A percentile compares a stretch with the other conserved stretches of the same genome.
Conservation (phyloP, 2,113 vertebrate species). For the Cyprinodon brontotheroides region DNA sequence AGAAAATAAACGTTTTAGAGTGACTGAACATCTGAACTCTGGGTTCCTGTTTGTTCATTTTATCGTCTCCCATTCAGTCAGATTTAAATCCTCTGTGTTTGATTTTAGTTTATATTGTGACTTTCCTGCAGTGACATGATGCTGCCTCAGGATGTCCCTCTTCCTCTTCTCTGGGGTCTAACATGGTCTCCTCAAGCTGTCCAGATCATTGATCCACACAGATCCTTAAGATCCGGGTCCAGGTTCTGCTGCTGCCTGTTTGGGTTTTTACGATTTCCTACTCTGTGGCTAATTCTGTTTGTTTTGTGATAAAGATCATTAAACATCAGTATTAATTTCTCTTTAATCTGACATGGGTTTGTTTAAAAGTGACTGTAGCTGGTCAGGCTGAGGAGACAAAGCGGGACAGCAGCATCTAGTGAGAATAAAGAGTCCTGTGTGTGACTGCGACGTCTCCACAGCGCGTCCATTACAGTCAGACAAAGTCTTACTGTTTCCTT, state of each 20-base stretch:
- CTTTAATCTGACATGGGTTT: not conserved
- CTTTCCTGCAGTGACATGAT: not conserved
- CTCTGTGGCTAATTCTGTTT: not conserved
- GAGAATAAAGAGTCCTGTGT: slow-evolving; percentile 40
- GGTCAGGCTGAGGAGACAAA: not conserved
- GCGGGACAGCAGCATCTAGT: not conserved
- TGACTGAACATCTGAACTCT: too few species aligned
- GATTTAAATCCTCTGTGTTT: too few species aligned
- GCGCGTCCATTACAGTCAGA: slow-evolving; percentile 2
- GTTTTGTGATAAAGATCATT: not conserved
- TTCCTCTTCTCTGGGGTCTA: not conserved
- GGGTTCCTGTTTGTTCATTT: too few species aligned
- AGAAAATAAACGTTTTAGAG: too few species aligned
- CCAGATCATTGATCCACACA: not conserved
- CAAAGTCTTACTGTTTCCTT: slow-evolving; percentile 41
- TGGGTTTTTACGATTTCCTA: not conserved
- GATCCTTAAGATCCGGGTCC: not conserved
- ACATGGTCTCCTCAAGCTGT: not conserved
- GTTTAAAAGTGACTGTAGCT: too few species aligned
- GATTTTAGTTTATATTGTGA: too few species aligned
- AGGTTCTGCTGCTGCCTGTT: not conserved
- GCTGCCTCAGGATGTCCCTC: not conserved
- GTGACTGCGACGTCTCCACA: slow-evolving; percentile 26
- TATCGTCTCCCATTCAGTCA: too few species aligned
- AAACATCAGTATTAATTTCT: not conserved